Evolutionary conservation across 2,888 invertebrate genomes (phyloP), one percentile per base, ranked within the genome.

Genomic region (Uloborus plumipes): DNA sequence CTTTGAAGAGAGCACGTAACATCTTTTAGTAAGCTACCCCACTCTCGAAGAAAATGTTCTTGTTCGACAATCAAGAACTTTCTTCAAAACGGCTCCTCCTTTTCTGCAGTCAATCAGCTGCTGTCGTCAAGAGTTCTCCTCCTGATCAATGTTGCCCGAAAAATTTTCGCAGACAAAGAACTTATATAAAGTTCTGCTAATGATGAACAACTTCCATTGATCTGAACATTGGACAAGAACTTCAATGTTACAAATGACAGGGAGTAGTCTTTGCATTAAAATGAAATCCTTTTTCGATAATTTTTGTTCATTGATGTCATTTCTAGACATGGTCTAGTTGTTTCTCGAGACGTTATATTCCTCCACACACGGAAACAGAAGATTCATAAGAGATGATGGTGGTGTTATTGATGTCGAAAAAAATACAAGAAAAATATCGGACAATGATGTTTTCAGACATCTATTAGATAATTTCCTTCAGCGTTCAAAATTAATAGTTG

Each of bases 201-300:
- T 80, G 80, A 80, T 80, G 79, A 61, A 73, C 79, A 73, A 73
- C 59, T 73, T 73, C 53, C 50, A 80, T 73, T 67, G 80, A 80
- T 73, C 55, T 15, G 18, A 53, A n/a, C 73, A 39, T 55, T 22
- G 80, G 72, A 80, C 73, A 80, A 80, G 80, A 62, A 80, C 62
- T 80, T 67, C 80, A 61, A 67, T 80, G 80, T 80, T 73, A 73
- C 73, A 73, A 80, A 80, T 80, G 80, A 80, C 51, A 66, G 55
- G 67, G 73, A 58, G 50, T n/a, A 62, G 69, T 73, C 80, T 51
- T 74, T 61, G 69, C 80, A 73, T 80, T 80, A 73, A 80, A 80
- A 80, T 80, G 77, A 71, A 77, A 70, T 77, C 71, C 77, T 66
- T 72, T 79, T 79, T 80, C 79, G 79, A 73, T 79, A 79, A 69